Base-by-base conservation (phyloP, 92 coral and sea anemone species). In the Pocillopora meandrina region DNA sequence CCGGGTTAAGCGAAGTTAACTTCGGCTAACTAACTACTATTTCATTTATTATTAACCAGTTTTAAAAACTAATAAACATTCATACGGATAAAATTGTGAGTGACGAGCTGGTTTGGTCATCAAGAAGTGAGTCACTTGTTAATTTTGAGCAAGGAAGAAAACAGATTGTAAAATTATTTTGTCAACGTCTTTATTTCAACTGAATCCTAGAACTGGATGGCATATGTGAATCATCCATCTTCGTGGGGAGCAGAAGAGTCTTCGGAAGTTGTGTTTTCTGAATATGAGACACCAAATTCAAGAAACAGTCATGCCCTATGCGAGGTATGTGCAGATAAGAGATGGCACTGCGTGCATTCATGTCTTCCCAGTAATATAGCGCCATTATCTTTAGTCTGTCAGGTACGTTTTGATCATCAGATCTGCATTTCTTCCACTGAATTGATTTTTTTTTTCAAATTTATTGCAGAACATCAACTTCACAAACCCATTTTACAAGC, bases 401-500 rank as follows among this genome's bases (percentile, higher is more conserved):
- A 59, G 18, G 62, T 59, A 12, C 14, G 62, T 12, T 59, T 59
- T 6, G 2, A 12, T 59, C 62, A 59, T 42, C 49, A 42, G 5
- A 42, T 42, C 49, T 42, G 7, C 7, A 3, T 42, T 42, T 42
- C 49, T 42, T 42, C 49, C 49, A 42, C 49, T 7, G 21, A 73
- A 19, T 17, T 0, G 10, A 19, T 49, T 31, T 9, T 72, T 12
- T n/a, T n/a, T 10, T 33, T 18, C 7, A 7, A 3, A 19, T 19
- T n/a, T 55, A 17, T 64, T 79, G 23, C 74, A 79, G 83, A 65
- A 14, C 1, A 15, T 79, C 16, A 79, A 52, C 71, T 79, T 79
- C 26, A 65, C 63, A 8, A 56, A 7, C 13, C 52, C 63, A 21
- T 79, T 79, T 13, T 79, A 52, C 63, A 9, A 16, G 69, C 74